These are phyloP conservation scores for Orthonyx spaldingii DNA, from an alignment of 2,113 vertebrate genomes.

Conservation along the genomic window DNA sequence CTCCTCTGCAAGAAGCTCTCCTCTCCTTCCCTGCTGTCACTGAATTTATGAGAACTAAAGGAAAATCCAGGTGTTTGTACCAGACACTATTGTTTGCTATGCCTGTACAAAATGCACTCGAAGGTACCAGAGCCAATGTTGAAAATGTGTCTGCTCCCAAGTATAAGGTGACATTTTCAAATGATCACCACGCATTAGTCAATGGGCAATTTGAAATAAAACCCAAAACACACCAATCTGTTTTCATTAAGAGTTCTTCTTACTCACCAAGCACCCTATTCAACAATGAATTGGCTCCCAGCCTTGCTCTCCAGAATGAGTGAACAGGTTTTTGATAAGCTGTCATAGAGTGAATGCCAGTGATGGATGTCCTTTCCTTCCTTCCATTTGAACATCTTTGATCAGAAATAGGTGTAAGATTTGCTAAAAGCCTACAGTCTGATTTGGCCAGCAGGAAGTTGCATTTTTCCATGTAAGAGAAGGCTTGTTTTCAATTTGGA, in stretches of 20 bases:
- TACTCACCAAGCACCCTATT: not conserved
- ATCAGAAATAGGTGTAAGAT: not conserved
- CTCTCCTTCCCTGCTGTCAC: not conserved
- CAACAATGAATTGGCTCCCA: not conserved
- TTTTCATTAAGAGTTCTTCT: not conserved
- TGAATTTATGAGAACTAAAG: not conserved
- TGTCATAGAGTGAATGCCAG: not conserved
- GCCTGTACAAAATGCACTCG: not conserved
- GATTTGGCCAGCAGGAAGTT: not conserved
- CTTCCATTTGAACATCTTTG: not conserved
- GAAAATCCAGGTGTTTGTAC: not conserved
- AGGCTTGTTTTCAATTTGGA: not conserved
- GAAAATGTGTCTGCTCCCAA: not conserved
- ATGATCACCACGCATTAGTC: not conserved
- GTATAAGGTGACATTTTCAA: not conserved
- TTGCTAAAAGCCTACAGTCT: not conserved
- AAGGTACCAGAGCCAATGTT: not conserved
- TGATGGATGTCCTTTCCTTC: not conserved
- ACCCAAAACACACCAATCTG: fast-evolving
- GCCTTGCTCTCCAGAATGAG: not conserved
- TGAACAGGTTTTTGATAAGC: not conserved
- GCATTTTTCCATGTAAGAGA: not conserved
- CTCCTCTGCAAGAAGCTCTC: not conserved
- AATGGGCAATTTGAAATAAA: not conserved
- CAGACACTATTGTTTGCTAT: not conserved